Percentiles rank a stretch among this genome's conserved stretches.
These are phyloP conservation scores for Okamejei kenojei DNA, from an alignment of 2,797 vertebrate species.

Conservation along the genomic window DNA sequence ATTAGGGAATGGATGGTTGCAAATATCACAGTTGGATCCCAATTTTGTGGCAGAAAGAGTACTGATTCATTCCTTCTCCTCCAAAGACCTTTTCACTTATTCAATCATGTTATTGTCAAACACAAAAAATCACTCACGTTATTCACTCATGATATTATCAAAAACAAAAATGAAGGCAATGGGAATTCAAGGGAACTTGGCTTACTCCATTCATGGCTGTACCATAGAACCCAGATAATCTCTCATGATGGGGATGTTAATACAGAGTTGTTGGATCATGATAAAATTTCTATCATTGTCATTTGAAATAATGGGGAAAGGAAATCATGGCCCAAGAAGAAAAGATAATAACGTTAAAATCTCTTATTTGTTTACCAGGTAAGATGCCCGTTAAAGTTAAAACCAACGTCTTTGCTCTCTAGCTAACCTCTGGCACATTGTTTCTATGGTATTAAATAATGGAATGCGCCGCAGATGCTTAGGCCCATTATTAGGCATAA, in stretches of 20 bases:
- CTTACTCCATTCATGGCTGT: not conserved
- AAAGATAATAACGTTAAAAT: not conserved
- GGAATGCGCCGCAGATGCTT: no score
- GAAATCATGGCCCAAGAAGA: not conserved
- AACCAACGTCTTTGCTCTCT: not conserved
- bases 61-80: not conserved
- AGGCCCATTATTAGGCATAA: not conserved
- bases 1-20: not conserved
- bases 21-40: not conserved
- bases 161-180: not conserved
- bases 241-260: not conserved
- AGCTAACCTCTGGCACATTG: not conserved
- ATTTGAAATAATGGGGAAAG: not conserved
- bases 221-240: not conserved
- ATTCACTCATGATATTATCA: not conserved
- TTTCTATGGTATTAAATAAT: not conserved
- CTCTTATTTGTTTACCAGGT: not conserved
- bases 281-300: not conserved
- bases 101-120: not conserved
- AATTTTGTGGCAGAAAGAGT: not conserved
- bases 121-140: not conserved
- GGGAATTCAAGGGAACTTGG: no score
- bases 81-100: not conserved
- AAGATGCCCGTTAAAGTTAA: not conserved
- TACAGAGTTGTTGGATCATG: not conserved